Percentiles rank a stretch among this genome's conserved stretches.
Evolutionary conservation across 2,797 vertebrate genomes (phyloP).

Genomic region (Threskiornis aethiopicus): DNA sequence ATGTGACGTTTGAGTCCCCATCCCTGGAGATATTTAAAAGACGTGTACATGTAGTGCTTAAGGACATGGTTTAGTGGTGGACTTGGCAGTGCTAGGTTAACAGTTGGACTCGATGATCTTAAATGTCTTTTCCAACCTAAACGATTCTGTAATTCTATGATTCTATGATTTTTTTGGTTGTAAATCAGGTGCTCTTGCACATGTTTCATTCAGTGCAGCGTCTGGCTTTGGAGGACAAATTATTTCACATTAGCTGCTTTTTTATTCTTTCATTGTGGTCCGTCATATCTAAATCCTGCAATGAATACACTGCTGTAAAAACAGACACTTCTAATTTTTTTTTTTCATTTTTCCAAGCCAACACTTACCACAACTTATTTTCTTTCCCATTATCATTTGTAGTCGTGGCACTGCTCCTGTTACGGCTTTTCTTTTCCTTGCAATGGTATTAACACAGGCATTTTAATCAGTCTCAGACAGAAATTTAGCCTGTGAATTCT

Average conservation of each 20-base stretch:
- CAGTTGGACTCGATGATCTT: too few relatives aligned
- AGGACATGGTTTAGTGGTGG: too few relatives aligned
- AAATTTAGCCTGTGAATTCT: slow-evolving; percentile 20
- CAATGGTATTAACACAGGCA: slow-evolving; percentile 12
- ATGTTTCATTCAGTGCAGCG: neutral
- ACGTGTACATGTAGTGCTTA: too few relatives aligned
- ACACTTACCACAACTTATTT: neutral
- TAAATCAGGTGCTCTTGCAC: neutral
- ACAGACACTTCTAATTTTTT: neutral
- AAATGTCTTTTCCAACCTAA: too few relatives aligned
- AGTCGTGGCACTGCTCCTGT: neutral
- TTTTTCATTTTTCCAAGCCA: neutral
- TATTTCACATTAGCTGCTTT: neutral
- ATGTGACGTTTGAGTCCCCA: neutral
- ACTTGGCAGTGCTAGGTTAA: too few relatives aligned
- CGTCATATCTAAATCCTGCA: neutral
- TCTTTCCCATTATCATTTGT: slow-evolving; percentile 1
- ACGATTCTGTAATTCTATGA: too few relatives aligned
- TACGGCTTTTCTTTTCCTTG: slow-evolving; percentile 16
- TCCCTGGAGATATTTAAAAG: too few relatives aligned
- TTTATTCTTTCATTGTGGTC: neutral
- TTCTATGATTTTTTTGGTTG: neutral
- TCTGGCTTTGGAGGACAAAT: neutral
- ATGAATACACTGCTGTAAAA: neutral
- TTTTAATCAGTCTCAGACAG: slow-evolving; percentile 49